Conservation (phyloP, 2,797 vertebrate genomes). For the Cyprinodon diabolis region DNA sequence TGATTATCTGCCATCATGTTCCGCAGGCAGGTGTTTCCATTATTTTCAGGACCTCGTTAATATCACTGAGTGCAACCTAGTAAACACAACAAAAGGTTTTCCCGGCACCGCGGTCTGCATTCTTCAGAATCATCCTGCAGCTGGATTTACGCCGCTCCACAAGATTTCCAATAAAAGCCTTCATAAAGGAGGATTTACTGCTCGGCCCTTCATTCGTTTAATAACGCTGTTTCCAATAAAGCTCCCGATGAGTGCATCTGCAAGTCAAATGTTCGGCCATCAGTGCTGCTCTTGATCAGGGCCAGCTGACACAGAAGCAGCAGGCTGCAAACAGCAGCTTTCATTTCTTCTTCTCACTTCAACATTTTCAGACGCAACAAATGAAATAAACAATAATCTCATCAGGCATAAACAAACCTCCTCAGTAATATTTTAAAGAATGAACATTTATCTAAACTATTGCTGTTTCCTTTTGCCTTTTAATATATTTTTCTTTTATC, state of each 20-base stretch:
- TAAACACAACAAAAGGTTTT: slow-evolving; percentile 9
- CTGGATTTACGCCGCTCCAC: neutral
- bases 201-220: neutral
- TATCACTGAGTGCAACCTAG: slow-evolving; percentile 11
- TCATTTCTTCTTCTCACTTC: neutral
- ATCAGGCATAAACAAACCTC: neutral
- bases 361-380: neutral
- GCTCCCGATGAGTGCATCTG: neutral
- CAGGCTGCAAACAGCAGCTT: neutral
- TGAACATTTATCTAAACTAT: neutral
- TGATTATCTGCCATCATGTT: neutral
- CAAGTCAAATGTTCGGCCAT: neutral
- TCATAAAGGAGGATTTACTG: slow-evolving; percentile 10
- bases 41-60: slow-evolving; percentile 12
- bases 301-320: neutral
- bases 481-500: no score
- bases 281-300: neutral
- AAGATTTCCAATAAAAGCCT: slow-evolving; percentile 1
- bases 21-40: slow-evolving; percentile 10
- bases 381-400: neutral
- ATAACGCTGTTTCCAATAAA: neutral
- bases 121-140: neutral
- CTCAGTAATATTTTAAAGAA: neutral
- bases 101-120: neutral
- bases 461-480: no score